Evolutionary conservation across 2,888 invertebrate genomes (phyloP).

Genomic region (Protula sp.): DNA sequence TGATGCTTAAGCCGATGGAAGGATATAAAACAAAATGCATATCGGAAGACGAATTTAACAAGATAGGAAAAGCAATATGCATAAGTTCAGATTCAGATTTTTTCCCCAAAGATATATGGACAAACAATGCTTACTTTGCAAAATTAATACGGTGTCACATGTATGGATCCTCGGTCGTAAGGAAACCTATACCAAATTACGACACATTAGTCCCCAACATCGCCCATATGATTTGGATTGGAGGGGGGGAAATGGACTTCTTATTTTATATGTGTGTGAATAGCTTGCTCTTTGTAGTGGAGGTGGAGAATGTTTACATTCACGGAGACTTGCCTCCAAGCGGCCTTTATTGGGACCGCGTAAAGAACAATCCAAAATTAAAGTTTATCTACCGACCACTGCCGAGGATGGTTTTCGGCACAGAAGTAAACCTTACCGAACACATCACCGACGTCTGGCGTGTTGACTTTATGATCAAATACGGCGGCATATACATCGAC

Average conservation of each 20-base stretch:
- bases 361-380: slow-evolving; percentile 28
- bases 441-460: slow-evolving; percentile 46
- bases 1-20: neutral
- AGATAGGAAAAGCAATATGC: slow-evolving; percentile 8
- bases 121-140: slow-evolving; percentile 25
- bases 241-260: slow-evolving; percentile 36
- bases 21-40: neutral
- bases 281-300: slow-evolving; percentile 36
- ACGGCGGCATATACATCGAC: slow-evolving; percentile 49
- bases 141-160: slow-evolving; percentile 26
- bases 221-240: slow-evolving; percentile 47
- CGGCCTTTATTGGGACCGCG: slow-evolving; percentile 35
- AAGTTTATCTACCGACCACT: slow-evolving; percentile 22
- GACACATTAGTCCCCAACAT: slow-evolving; percentile 37
- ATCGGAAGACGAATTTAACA: neutral
- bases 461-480: slow-evolving; percentile 44
- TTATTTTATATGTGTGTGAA: slow-evolving; percentile 43
- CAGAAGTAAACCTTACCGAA: slow-evolving; percentile 32
- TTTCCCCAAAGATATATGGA: slow-evolving; percentile 35
- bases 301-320: slow-evolving; percentile 36
- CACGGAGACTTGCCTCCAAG: slow-evolving; percentile 36
- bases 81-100: slow-evolving; percentile 9
- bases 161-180: slow-evolving; percentile 29
- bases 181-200: slow-evolving; percentile 14
- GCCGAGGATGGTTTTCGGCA: slow-evolving; percentile 26